Percentiles rank a stretch among this genome's conserved stretches.
Evolutionary conservation across 2,888 invertebrate genomes (phyloP).

Genomic region (Gymnoscelis rufifasciata): DNA sequence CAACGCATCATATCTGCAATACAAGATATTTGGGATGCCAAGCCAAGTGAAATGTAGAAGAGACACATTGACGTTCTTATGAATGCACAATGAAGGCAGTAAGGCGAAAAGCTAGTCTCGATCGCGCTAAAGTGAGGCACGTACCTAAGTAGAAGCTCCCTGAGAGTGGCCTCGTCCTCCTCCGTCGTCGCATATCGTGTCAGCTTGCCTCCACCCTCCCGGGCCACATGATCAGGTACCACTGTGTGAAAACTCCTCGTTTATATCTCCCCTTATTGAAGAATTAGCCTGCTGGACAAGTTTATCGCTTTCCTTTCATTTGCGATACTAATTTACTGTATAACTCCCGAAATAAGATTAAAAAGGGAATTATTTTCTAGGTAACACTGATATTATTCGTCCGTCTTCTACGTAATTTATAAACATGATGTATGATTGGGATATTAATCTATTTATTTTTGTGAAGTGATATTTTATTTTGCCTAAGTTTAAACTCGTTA

Average conservation of each 20-base stretch:
- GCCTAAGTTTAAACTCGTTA: no score
- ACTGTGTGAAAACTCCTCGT: conserved; percentile 73
- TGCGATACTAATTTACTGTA: no score
- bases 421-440: no score
- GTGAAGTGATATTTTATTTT: no score
- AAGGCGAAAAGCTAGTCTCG: conserved; percentile 64
- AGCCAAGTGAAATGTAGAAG: conserved; percentile 55
- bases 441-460: no score
- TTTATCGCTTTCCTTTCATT: neutral
- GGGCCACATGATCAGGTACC: conserved; percentile 77
- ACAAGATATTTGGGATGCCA: conserved; percentile 72
- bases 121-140: conserved; percentile 58
- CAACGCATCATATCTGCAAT: conserved; percentile 68
- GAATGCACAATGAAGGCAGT: conserved; percentile 62
- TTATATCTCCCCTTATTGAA: conserved; percentile 43
- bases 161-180: conserved; percentile 96
- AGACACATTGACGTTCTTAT: conserved; percentile 37
- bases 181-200: conserved; percentile 90
- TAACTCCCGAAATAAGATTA: no score
- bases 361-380: no score
- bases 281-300: neutral
- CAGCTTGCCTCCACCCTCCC: conserved; percentile 80
- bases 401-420: no score
- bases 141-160: conserved; percentile 96
- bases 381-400: no score